Base-by-base conservation (phyloP, 92 coral and sea anemone genomes). In the Zoanthus sansibaricus region DNA sequence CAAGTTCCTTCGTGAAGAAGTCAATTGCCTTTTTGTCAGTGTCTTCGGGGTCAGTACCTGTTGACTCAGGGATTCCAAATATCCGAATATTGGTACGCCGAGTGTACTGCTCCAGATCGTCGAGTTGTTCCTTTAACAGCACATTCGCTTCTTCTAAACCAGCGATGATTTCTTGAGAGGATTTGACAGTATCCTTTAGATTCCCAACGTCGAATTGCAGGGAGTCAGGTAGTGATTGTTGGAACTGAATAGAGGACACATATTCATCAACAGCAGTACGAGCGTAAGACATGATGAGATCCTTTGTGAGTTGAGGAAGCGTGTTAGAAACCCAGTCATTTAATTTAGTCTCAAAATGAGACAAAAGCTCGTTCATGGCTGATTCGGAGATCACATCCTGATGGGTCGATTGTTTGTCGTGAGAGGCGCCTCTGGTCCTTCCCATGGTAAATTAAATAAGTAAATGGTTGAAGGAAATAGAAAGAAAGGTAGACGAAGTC, bases 341-440 rank as follows among this genome's bases (percentile, higher is more conserved):
- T 64, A 79, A 70, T 79, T 79, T 79, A 79, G 84, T 49, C 84
- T 79, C 74, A 79, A 79, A 79, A 79, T 79, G 84, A 15, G 84
- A 79, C 84, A 72, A 79, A 58, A 79, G 42, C 85, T 79, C 45
- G 74, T 79, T 61, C 74, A 79, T 58, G 20, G 47, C 85, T 79
- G 85, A 79, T 48, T 79, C 85, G 45, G 85, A 79, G 69, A 79
- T 79, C 85, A 79, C 21, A 51, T 56, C 85, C 47, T 79, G 85
- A 79, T 45, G 47, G 9, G 77, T 16, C 77, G 46, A 12, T 72
- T 72, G 77, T 72, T 72, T 2, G 86, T 82, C 86, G 77, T 82
- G 86, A 82, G 86, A 82, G 58, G 86, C 76, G 55, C 62, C 86
- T 82, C 77, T 82, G 76, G 86, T 82, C 86, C 30, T 64, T 82